Evolutionary conservation across 2,113 vertebrate genomes (phyloP).

Genomic region (Cephalopterus ornatus): DNA sequence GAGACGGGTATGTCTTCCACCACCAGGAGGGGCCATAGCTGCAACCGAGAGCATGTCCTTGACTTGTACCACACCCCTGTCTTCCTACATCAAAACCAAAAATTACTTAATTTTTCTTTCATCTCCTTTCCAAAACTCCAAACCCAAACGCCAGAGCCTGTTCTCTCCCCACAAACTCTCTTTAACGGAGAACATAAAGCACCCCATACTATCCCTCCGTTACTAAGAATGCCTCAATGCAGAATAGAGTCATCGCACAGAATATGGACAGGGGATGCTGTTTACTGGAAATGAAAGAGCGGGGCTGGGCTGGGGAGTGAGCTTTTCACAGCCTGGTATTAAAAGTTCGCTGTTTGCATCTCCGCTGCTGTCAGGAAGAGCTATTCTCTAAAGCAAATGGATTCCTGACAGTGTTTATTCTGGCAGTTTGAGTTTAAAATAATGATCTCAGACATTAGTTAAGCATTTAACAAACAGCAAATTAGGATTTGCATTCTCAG

Average conservation of each 20-base stretch:
- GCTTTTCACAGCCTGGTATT: slow-evolving; percentile 58
- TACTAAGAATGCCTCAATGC: slow-evolving; percentile 46
- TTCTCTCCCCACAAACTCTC: neutral
- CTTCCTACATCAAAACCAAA: slow-evolving; percentile 60
- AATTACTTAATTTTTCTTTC: slow-evolving; percentile 50
- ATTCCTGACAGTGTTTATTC: slow-evolving; percentile 59
- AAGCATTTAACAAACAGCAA: slow-evolving; percentile 36
- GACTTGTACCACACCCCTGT: slow-evolving; percentile 26
- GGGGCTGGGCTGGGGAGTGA: neutral
- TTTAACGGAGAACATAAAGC: slow-evolving; percentile 46
- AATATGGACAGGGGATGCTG: neutral
- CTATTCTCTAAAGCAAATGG: slow-evolving; percentile 64
- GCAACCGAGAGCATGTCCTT: slow-evolving; percentile 71
- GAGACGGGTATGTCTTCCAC: slow-evolving; percentile 42
- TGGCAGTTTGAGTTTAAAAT: slow-evolving; percentile 37
- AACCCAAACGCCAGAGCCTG: neutral
- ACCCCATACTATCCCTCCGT: neutral
- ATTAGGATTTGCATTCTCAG: slow-evolving; percentile 50
- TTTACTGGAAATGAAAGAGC: slow-evolving; percentile 55
- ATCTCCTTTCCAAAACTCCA: neutral
- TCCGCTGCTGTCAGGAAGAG: slow-evolving; percentile 47
- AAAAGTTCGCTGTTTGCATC: slow-evolving; percentile 62
- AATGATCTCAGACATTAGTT: slow-evolving; percentile 52
- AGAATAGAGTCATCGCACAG: slow-evolving; percentile 9
- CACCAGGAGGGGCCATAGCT: slow-evolving; percentile 79